Base-by-base conservation (phyloP, 2,888 invertebrate species). In the Sepioteuthis lessoniana region DNA sequence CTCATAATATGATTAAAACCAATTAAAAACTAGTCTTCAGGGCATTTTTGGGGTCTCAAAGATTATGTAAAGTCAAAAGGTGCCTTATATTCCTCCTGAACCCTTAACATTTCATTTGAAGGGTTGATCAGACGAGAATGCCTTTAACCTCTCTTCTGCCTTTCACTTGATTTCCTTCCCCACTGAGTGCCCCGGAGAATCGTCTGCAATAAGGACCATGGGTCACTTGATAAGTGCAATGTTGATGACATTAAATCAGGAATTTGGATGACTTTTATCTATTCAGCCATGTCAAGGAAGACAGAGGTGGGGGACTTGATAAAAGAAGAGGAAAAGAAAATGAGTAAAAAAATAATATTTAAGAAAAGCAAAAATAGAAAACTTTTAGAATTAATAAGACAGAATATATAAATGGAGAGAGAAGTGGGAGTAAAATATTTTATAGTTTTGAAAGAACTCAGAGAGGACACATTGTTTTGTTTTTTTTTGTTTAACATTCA, bases 151-250 rank as follows among this genome's bases (percentile, higher is more conserved):
- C 76, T 5, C 5, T n/a, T 13, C 76, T 4, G n/a, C 76, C n/a
- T 76, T n/a, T 76, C 76, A 2, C 76, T 0, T n/a, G 76, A 76
- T 76, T 76, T 76, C 76, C 76, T 76, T 16, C 76, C n/a, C 60
- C 16, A 76, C 13, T n/a, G 35, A 76, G 76, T 76, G 76, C 76
- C 76, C 76, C n/a, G n/a, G 76, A 76, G 76, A 76, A 76, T 21
- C n/a, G 10, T n/a, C 19, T 13, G n/a, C n/a, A n/a, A n/a, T 76
- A 35, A n/a, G n/a, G 76, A 76, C 76, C 76, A 76, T 35, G 76
- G 76, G 76, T 76, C 76, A 76, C 76, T 76, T 35, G 76, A 76
- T 76, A 76, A 76, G 76, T 76, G 76, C 76, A n/a, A 76, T 76
- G n/a, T 76, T n/a, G 76, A 76, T 35, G 76, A 76, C 76, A 76